Base-by-base conservation (phyloP, 2,888 invertebrate genomes). In the Brassicogethes aeneus region DNA sequence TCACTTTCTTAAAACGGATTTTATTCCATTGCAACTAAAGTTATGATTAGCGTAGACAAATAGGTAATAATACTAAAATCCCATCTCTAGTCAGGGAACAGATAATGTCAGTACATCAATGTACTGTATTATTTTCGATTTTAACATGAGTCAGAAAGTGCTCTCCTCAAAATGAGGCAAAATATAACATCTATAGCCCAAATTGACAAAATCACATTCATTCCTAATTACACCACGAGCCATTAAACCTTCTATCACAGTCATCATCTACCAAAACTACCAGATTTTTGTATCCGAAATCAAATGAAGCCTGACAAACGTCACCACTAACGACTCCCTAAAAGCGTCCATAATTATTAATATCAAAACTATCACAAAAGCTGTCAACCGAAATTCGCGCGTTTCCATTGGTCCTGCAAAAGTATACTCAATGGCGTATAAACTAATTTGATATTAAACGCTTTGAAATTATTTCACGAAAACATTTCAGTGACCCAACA, bases 361-460 rank as follows among this genome's bases (percentile, higher is more conserved):
- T 45, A 23, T 38, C 16, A 15, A 32, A 16, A 23, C 36, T 36
- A 30, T 3, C 8, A 12, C 32, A 13, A 12, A 8, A 13, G 3
- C 3, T 32, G 32, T 5, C 32, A 32, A 32, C 12, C 5, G 12
- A 32, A 32, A 7, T n/a, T n/a, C n/a, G 30, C 7, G 30, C 30
- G 30, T n/a, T 39, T 29, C 34, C 32, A 47, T 56, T 56, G 54
- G 54, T n/a, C n/a, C 39, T 36, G 32, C 40, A 37, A 16, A 37
- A 13, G 40, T 45, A 44, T 47, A 55, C 55, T 57, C 59, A 63
- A 63, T 62, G 62, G 61, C 60, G 60, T 60, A 61, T 62, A 56
- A 50, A 57, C 65, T 66, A 66, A 66, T 66, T 66, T 65, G 66
- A 65, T 64, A 64, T 65, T 66, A 66, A 66, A 63, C 55, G 61